Conservation (phyloP, 2,113 vertebrate species). For the Archilochus colubris region DNA sequence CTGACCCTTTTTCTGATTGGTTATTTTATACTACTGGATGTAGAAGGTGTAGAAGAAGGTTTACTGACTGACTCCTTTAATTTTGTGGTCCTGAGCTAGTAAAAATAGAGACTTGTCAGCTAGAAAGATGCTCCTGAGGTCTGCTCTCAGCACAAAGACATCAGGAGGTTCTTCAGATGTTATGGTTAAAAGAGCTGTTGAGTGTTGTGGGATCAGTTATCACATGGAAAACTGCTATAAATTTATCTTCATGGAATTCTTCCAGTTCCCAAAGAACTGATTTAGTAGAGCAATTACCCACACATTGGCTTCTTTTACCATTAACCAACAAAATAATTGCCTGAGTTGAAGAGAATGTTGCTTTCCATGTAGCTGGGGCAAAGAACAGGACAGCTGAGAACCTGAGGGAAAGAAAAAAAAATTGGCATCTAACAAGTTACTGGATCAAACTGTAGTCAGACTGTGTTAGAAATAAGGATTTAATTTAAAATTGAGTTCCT, state of each 20-base stretch:
- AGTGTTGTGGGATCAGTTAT: neutral
- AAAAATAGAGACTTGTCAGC: neutral
- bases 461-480: conserved; percentile 29
- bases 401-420: neutral
- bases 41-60: neutral
- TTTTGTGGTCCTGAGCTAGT: neutral
- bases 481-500: conserved; percentile 46
- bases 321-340: neutral
- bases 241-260: neutral
- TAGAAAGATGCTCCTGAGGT: neutral
- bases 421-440: neutral
- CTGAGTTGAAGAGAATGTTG: neutral
- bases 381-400: neutral
- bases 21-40: neutral
- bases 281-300: neutral
- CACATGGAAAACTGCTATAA: neutral
- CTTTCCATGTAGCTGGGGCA: neutral
- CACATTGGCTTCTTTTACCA: neutral
- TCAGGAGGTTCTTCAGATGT: neutral
- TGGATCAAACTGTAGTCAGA: neutral
- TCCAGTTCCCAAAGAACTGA: neutral
- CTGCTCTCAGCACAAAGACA: neutral
- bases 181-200: neutral
- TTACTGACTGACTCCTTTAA: neutral
- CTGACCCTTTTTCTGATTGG: neutral